phyloP scores from a whole-genome alignment of 30 jellyfish, hydroid and myxozoan genomes.

The Morbakka virulenta region DNA sequence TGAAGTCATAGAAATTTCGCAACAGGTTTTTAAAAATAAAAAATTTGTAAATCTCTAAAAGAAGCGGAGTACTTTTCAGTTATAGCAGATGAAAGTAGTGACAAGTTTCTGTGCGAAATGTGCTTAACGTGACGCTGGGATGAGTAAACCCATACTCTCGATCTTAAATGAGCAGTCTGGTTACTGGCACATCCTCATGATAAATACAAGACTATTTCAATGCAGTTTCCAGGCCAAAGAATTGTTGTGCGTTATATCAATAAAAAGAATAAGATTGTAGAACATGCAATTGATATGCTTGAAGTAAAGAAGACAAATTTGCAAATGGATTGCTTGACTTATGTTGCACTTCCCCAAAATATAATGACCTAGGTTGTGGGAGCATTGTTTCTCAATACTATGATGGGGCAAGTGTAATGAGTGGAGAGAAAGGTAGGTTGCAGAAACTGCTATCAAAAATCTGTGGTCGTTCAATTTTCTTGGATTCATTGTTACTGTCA shows the following conservation, averaged over 20 bases:
- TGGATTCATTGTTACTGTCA: constrained; percentile 14
- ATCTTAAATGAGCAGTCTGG: no score
- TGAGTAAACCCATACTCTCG: no score
- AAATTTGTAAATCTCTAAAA: background rate
- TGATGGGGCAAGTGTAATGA: constrained; percentile 33
- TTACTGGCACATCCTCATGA: no score
- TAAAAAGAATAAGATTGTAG: constrained; percentile 1
- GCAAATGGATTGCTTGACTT: constrained; percentile 6
- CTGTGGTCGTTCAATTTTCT: constrained; percentile 11
- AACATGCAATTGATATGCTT: constrained; percentile 8
- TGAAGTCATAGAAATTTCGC: no score
- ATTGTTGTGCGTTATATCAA: constrained; percentile 2
- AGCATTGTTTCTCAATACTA: constrained; percentile 16
- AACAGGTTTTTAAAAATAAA: constrained; percentile 8
- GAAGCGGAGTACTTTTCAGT: background rate
- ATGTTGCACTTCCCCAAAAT: no score
- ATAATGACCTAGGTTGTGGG: no score
- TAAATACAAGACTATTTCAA: no score
- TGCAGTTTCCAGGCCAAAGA: no score
- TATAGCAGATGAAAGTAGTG: constrained; percentile 8
- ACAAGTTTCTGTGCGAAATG: background rate
- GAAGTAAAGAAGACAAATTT: constrained; percentile 24
- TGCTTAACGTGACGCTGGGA: no score
- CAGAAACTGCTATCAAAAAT: constrained; percentile 9
- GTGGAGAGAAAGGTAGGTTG: constrained; percentile 23